Evolutionary conservation across 2,888 invertebrate genomes (phyloP).

Genomic region (Drosophila kambysellisi): DNA sequence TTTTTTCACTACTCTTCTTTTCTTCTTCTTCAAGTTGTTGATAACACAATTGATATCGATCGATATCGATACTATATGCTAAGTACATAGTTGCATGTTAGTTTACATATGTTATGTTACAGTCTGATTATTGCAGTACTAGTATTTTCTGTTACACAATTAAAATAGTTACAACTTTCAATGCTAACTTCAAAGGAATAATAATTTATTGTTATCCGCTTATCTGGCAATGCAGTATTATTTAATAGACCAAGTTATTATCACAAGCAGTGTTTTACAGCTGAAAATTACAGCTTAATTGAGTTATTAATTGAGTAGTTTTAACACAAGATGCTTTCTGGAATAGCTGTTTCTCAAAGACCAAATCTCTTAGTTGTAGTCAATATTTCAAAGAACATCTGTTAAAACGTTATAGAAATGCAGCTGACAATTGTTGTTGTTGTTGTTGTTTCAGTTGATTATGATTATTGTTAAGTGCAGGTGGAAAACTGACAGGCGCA

Average conservation of each 20-base stretch:
- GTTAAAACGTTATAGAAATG: conserved; percentile 16
- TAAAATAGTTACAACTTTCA: background rate
- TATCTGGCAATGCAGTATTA: background rate
- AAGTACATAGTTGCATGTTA: too few species aligned
- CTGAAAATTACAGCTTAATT: background rate
- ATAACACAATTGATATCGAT: too few species aligned
- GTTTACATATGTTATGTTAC: too few species aligned
- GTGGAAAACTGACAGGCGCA: conserved; percentile 65
- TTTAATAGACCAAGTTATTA: background rate
- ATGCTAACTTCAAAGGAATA: background rate
- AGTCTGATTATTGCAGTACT: background rate
- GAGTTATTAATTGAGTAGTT: background rate
- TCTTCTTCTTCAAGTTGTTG: too few species aligned
- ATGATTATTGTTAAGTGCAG: conserved; percentile 74
- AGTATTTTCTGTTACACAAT: background rate
- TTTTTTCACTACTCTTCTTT: too few species aligned
- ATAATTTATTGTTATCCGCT: background rate
- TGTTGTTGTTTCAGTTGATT: conserved; percentile 44
- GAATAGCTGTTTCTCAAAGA: too few species aligned
- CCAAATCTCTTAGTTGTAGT: background rate
- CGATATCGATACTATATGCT: too few species aligned
- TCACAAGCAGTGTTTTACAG: background rate
- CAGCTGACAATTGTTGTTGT: conserved; percentile 2
- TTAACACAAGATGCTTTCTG: background rate
- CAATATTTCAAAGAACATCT: conserved; percentile 23